Evolutionary conservation across 92 coral and sea anemone genomes (phyloP), one percentile per base, ranked within the genome.

Genomic region (Phenganax subtilis): DNA sequence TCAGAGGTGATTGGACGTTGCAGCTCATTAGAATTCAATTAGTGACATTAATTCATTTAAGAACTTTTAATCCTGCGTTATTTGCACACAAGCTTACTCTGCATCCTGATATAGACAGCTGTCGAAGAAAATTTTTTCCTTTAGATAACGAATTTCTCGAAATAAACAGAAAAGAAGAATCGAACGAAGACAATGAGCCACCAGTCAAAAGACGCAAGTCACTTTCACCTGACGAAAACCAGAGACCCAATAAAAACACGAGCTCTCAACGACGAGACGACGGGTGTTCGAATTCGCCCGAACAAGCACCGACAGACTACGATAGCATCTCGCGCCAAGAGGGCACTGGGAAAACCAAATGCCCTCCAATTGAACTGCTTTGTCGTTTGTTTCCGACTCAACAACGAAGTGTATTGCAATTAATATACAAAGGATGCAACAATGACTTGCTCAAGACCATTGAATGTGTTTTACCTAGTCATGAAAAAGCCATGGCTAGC

Each of bases 401-500:
- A 86, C 92, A 89, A 77, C 84, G 91, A 62, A 86, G 97, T 76
- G 98, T 94, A 56, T 81, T 94, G 85, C 97, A 94, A 31, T 89
- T 94, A 55, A 94, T 94, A 71, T 84, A 90, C 29, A 94, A 90
- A 63, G 98, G 98, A 65, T 94, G 97, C 82, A 96, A 90, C 85
- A 96, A 93, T 29, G 91, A 92, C 71, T 86, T 89, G 71, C 79
- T 94, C 47, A 89, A 88, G 66, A 93, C 93, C 3, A 94, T 94
- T 16, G 98, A 94, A 58, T 94, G 97, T 62, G 87, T 94, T 60
- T 83, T 94, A 62, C 98, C 98, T 1, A 94, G 98, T 82, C 98
- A 94, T 77, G 98, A 94, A 70, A 94, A 90, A 73, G 98, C 92
- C 53, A 69, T 94, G 76, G 88, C 92, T 2, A 65, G 83, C 30